Evolutionary conservation across 2,888 invertebrate genomes (phyloP).

Genomic region (Drosophila demipolita): DNA sequence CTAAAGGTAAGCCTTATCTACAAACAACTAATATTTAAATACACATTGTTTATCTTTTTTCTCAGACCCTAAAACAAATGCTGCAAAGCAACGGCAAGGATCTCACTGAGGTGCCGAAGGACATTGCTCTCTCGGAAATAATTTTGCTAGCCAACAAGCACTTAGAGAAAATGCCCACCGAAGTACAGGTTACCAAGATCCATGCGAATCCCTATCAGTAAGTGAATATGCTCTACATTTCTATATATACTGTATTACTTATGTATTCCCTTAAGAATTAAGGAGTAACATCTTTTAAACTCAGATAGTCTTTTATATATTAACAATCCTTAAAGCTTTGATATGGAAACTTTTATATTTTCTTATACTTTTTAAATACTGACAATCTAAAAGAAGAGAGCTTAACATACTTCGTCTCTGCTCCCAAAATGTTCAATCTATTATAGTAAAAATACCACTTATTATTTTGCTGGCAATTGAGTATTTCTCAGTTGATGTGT

Average conservation of each 20-base stretch:
- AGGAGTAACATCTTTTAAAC: background rate
- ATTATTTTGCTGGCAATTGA: background rate
- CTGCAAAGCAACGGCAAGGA: conserved; percentile 44
- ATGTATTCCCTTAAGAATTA: background rate
- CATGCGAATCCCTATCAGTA: conserved; percentile 76
- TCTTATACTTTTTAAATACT: background rate
- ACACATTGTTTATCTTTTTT: background rate
- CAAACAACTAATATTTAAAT: background rate
- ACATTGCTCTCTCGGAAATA: conserved; percentile 64
- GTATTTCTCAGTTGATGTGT: background rate
- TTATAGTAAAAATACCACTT: background rate
- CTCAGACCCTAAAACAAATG: conserved; percentile 63
- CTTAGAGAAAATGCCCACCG: conserved; percentile 73
- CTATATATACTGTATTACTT: background rate
- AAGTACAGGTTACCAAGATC: conserved; percentile 63
- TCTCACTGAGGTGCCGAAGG: conserved; percentile 46
- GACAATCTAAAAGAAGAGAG: background rate
- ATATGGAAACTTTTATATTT: background rate
- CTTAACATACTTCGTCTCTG: no score
- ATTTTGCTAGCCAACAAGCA: conserved; percentile 53
- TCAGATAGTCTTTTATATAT: background rate
- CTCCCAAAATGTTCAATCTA: background rate
- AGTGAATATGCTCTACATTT: conserved; percentile 23
- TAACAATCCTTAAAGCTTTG: background rate
- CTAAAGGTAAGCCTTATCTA: conserved; percentile 63